Conservation (phyloP, 2,797 vertebrate genomes). For the Tenualosa ilisha region DNA sequence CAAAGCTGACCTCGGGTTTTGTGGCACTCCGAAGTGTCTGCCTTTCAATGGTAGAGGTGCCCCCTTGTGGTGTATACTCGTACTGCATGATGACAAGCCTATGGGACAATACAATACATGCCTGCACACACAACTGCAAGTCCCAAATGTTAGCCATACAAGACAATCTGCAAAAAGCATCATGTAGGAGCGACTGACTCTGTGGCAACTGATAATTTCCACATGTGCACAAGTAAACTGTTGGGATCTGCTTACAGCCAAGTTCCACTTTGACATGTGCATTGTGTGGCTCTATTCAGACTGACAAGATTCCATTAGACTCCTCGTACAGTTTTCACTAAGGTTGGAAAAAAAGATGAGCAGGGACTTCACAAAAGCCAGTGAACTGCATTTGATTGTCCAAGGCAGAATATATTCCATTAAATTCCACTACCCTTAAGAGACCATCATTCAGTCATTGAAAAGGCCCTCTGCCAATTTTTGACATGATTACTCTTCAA, state of each 20-base stretch:
- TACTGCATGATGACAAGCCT: constrained; percentile 11
- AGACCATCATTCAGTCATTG: constrained; percentile 10
- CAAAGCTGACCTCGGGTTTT: not conserved
- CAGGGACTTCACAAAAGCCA: constrained; percentile 19
- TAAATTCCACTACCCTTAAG: not conserved
- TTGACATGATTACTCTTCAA: constrained; percentile 20
- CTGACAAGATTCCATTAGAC: constrained; percentile 19
- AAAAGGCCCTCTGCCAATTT: not conserved
- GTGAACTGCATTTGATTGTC: constrained; percentile 23
- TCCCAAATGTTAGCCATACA: not conserved
- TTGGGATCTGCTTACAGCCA: constrained; percentile 9
- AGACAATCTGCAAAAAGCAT: constrained; percentile 21
- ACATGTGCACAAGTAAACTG: constrained; percentile 21
- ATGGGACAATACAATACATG: not conserved
- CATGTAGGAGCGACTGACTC: not conserved
- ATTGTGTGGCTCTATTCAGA: not conserved
- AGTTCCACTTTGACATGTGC: constrained; percentile 18
- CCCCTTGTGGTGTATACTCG: not conserved
- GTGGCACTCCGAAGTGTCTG: not conserved
- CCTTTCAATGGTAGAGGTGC: not conserved
- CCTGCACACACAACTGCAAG: not conserved
- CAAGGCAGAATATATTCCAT: constrained; percentile 23
- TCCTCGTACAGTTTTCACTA: not conserved
- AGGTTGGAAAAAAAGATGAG: not conserved
- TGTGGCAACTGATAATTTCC: not conserved